Evolutionary conservation across 1,140 invertebrate species (phyloP).

Genomic region (Drosophila setifemur): DNA sequence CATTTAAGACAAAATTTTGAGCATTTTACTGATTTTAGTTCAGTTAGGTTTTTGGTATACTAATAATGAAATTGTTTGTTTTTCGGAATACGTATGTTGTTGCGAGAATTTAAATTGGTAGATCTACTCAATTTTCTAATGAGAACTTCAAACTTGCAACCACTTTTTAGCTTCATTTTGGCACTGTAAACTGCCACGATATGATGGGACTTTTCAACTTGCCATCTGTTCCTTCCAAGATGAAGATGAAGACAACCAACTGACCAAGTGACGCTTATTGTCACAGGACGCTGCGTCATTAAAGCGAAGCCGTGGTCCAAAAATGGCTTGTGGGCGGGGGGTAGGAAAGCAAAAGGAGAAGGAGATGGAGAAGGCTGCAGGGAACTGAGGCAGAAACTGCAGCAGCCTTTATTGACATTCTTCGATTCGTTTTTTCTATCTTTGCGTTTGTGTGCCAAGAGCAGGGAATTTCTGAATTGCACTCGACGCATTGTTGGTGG

Average conservation of each 20-base stretch:
- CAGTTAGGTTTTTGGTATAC: too few relatives aligned
- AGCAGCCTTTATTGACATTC: constrained; percentile 66
- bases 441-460: constrained; percentile 67
- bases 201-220: constrained; percentile 13
- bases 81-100: too few relatives aligned
- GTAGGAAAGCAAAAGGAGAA: not conserved
- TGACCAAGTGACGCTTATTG: constrained; percentile 41
- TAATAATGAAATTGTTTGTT: too few relatives aligned
- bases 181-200: not conserved
- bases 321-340: not conserved
- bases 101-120: too few relatives aligned
- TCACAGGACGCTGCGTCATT: constrained; percentile 51
- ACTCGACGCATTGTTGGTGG: constrained; percentile 58
- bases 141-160: too few relatives aligned
- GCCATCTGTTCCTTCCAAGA: constrained; percentile 19
- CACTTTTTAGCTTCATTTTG: not conserved
- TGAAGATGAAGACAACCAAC: constrained; percentile 71
- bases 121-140: not conserved
- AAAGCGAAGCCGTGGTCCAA: constrained; percentile 18
- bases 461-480: constrained; percentile 60
- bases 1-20: too few relatives aligned
- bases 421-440: constrained; percentile 67
- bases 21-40: too few relatives aligned
- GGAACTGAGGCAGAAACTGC: constrained; percentile 19
- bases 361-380: not conserved